These are phyloP conservation scores for Drosophila willistoni DNA, from an alignment of 1,140 invertebrate genomes.

Conservation along the genomic window DNA sequence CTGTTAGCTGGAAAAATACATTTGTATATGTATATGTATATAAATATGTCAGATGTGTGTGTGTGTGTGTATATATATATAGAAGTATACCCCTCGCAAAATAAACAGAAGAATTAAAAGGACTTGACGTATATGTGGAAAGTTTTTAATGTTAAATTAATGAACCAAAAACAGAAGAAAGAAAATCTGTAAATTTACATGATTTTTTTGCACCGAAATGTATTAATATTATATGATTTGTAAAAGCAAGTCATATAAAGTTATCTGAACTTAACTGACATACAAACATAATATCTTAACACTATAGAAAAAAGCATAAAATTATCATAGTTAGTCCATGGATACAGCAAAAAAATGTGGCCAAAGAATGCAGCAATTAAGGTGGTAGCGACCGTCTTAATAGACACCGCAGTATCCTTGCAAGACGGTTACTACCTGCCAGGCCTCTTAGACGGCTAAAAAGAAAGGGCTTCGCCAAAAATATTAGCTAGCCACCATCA, in stretches of 20 bases:
- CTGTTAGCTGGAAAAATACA: slow-evolving; percentile 3
- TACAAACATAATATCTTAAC: no score
- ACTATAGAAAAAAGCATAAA: no score
- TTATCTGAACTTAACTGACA: background rate
- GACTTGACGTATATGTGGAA: slow-evolving; percentile 7
- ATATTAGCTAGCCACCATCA: no score
- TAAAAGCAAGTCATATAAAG: background rate
- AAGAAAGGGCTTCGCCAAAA: no score
- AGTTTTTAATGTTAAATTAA: slow-evolving; percentile 32
- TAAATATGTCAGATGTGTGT: background rate
- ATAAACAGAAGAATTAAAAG: slow-evolving; percentile 30
- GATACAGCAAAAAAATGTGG: no score
- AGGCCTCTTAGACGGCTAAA: no score
- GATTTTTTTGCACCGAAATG: background rate
- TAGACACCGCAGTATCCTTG: no score
- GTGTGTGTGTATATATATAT: background rate
- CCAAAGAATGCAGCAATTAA: no score
- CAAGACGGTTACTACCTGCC: no score
- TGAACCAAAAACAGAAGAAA: slow-evolving; percentile 8
- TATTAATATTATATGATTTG: background rate
- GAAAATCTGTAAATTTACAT: background rate
- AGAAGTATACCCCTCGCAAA: background rate
- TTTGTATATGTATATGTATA: background rate
- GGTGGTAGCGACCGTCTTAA: no score
- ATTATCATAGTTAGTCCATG: no score